Base-by-base conservation (phyloP, 2,888 invertebrate species). In the Dolichomitus sp. region DNA sequence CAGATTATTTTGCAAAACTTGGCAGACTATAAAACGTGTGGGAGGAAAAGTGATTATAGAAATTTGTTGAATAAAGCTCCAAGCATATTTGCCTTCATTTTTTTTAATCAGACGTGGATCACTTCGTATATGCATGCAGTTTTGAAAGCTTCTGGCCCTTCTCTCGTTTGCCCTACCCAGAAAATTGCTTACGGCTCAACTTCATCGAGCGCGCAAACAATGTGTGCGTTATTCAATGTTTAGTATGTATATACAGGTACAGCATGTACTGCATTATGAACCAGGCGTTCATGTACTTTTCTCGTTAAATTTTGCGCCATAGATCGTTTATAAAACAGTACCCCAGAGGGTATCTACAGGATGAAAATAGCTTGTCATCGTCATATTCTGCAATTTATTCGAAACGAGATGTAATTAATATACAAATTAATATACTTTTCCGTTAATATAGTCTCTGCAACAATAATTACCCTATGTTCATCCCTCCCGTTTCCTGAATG, bases 171-270 rank as follows among this genome's bases (percentile, higher is more conserved):
- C 52, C 52, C 37, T 14, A 12, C 2, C 11, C 45, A 40, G 40
- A 37, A 75, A 12, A 45, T 77, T 17, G 63, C 33, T 52, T 68
- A 77, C 63, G 80, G 75, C 30, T 81, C 63, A 48, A 85, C 79
- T 68, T 84, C 65, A 57, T 68, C 48, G 19, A 72, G 57, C 48
- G 33, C 70, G 14, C 65, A 63, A 54, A 57, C 59, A 33, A 9
- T 70, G 4, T n/a, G 65, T 65, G 27, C 27, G 65, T 65, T 30
- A 65, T 65, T 45, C 27, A 65, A 65, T 37, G 33, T n/a, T n/a
- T 9, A 9, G 37, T 37, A 33, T 5, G 37, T 17, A n/a, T 59
- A 59, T 33, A 2, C 17, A 37, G 11, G n/a, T 30, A n/a, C 54
- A 4, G 37, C 12, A 3, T 27, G 27, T 54, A 27, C 54, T 59